A percentile compares a stretch with the other conserved stretches of the same genome.
These are phyloP conservation scores for Ranitomeya imitator DNA, from an alignment of 2,113 vertebrate species.

Conservation along the genomic window DNA sequence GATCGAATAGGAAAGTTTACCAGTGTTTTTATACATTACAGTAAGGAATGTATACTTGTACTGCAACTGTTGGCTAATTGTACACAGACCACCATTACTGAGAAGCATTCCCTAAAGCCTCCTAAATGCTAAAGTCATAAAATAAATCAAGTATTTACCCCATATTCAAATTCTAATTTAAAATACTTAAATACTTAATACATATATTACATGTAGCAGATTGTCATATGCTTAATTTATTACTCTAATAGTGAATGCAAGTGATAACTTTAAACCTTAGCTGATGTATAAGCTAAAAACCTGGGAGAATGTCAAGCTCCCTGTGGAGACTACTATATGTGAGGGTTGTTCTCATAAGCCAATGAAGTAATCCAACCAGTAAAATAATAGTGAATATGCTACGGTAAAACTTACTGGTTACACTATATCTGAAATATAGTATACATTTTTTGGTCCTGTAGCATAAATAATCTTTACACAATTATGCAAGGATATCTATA, in stretches of 20 bases:
- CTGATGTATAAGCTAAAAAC: neutral
- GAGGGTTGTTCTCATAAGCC: neutral
- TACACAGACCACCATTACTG: too few species aligned
- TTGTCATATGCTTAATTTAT: neutral
- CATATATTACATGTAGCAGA: neutral
- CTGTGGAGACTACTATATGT: neutral
- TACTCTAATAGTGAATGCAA: neutral
- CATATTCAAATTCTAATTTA: neutral
- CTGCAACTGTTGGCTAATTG: too few species aligned
- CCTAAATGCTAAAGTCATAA: too few species aligned
- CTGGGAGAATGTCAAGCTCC: neutral
- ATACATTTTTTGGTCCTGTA: neutral
- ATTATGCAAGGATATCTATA: neutral
- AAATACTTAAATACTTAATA: neutral
- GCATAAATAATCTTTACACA: neutral
- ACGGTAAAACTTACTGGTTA: neutral
- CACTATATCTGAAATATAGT: neutral
- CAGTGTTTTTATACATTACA: too few species aligned
- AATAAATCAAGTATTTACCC: too few species aligned
- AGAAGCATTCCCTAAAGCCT: too few species aligned
- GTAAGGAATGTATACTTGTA: too few species aligned
- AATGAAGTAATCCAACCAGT: neutral
- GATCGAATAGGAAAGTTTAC: neutral
- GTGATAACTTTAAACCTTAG: neutral
- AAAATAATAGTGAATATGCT: neutral